These are phyloP conservation scores for Carassius carassius DNA, from an alignment of 2,113 vertebrate species.

Conservation along the genomic window DNA sequence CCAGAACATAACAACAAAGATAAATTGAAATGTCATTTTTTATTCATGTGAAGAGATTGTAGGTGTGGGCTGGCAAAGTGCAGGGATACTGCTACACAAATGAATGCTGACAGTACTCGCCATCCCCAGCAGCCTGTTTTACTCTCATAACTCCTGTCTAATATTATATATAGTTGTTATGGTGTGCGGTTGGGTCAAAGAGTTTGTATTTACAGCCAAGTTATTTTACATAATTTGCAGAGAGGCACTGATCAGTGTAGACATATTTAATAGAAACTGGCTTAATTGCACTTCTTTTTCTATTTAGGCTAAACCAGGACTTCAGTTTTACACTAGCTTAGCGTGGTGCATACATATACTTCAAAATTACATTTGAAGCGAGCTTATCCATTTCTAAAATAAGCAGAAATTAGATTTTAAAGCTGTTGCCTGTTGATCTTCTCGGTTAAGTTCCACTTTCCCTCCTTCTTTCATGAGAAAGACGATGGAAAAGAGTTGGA, in stretches of 20 bases:
- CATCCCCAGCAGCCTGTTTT: constrained; percentile 34
- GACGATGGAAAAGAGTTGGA: background rate
- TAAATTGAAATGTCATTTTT: constrained; percentile 66
- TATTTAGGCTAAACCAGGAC: background rate
- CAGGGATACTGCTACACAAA: constrained; percentile 47
- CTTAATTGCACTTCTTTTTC: background rate
- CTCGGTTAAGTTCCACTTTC: background rate
- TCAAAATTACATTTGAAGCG: background rate
- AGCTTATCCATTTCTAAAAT: constrained; percentile 1
- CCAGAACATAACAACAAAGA: constrained; percentile 51
- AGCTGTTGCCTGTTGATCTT: background rate
- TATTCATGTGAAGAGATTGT: constrained; percentile 58
- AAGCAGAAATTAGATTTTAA: background rate
- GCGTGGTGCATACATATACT: background rate
- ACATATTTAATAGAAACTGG: background rate
- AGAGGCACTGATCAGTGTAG: background rate
- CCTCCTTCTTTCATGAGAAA: background rate
- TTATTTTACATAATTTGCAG: background rate
- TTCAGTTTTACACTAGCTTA: background rate
- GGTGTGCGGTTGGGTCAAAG: background rate
- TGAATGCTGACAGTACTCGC: constrained; percentile 51
- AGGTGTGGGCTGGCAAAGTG: constrained; percentile 37
- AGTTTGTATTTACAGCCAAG: background rate
- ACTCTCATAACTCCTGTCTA: constrained; percentile 11
- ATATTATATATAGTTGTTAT: constrained; percentile 20